These are phyloP conservation scores for Pogonocherus hispidulus DNA, from an alignment of 2,888 invertebrate genomes.

Conservation along the genomic window DNA sequence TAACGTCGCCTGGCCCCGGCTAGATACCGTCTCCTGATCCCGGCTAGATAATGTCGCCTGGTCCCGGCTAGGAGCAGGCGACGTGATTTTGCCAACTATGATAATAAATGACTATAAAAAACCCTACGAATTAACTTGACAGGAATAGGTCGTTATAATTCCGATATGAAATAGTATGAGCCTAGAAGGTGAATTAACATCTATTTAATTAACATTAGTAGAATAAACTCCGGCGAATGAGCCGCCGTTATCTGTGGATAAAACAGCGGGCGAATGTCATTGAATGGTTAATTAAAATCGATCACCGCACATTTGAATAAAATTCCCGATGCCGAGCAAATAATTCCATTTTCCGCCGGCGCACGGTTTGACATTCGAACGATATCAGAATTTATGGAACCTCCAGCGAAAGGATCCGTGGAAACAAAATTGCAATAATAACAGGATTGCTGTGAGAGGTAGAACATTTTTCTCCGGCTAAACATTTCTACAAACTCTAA, in stretches of 20 bases:
- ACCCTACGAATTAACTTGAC: too few species aligned
- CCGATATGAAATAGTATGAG: background rate
- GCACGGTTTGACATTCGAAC: conserved; percentile 30
- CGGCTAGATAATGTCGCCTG: too few species aligned
- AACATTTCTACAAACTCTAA: too few species aligned
- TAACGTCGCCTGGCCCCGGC: too few species aligned
- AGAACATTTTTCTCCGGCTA: too few species aligned
- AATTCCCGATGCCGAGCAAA: conserved; percentile 20
- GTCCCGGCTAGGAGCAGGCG: too few species aligned
- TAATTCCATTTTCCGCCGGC: conserved; percentile 27
- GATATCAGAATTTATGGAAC: conserved; percentile 35
- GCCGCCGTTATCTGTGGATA: conserved; percentile 7
- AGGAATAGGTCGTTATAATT: too few species aligned
- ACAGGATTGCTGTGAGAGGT: too few species aligned
- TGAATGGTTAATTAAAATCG: conserved; percentile 35
- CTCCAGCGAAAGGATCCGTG: background rate
- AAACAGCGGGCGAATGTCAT: conserved; percentile 27
- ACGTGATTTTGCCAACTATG: too few species aligned
- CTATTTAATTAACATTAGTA: conserved; percentile 12
- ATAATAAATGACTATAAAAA: too few species aligned
- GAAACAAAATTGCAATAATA: too few species aligned
- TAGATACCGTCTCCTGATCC: too few species aligned
- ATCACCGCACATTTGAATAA: conserved; percentile 27
- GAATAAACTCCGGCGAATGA: conserved; percentile 2
- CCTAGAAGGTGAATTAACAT: background rate